phyloP scores from a whole-genome alignment of 1,140 invertebrate species.

The Thaumetopoea pityocampa region DNA sequence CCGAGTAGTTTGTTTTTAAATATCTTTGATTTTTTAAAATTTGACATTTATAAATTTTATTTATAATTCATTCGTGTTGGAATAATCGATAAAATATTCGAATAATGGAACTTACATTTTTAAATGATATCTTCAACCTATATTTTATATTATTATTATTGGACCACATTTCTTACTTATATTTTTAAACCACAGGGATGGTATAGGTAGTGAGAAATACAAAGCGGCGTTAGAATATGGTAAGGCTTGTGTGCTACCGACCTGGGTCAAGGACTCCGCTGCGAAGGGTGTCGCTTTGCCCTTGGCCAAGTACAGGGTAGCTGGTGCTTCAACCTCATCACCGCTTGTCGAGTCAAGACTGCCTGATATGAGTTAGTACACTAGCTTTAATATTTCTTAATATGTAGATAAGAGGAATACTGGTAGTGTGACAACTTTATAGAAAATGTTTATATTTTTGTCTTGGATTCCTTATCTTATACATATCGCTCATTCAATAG shows the following conservation, averaged over 20 bases:
- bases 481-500: no score
- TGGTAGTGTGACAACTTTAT: background rate
- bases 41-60: no score
- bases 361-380: slow-evolving; percentile 69
- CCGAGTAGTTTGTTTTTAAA: no score
- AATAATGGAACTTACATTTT: no score
- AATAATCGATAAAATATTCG: no score
- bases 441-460: background rate
- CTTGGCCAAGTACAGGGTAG: slow-evolving; percentile 80
- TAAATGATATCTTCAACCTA: no score
- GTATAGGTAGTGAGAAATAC: slow-evolving; percentile 86
- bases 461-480: no score
- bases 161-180: slow-evolving; percentile 1
- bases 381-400: no score
- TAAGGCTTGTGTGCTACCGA: slow-evolving; percentile 82
- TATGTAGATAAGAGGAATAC: background rate
- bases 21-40: no score
- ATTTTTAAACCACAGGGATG: slow-evolving; percentile 48
- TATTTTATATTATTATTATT: no score
- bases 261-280: slow-evolving; percentile 89
- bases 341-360: slow-evolving; percentile 76
- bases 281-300: slow-evolving; percentile 84
- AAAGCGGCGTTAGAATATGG: slow-evolving; percentile 85
- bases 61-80: no score
- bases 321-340: slow-evolving; percentile 63